Base-by-base conservation (phyloP, 2,113 vertebrate genomes). In the Nipponia nippon region DNA sequence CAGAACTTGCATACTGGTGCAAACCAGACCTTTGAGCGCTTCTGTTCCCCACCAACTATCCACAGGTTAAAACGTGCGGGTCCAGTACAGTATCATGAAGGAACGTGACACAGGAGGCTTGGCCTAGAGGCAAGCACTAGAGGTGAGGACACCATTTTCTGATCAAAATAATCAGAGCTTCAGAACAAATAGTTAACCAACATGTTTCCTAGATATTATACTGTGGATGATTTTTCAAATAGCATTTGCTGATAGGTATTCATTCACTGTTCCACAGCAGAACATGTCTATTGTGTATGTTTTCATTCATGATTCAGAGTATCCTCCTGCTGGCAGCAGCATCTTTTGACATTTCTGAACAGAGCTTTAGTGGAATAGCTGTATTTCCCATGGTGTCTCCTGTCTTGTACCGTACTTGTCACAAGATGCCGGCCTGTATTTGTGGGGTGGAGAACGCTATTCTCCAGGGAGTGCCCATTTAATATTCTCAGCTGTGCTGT, bases 301-400 rank as follows among this genome's bases (percentile, higher is more conserved):
- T 91, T 96, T 82, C 65, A 72, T 72, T 67, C 13, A 25, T 29
- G 56, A 90, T 47, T 69, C 63, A 78, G n/a, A 86, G 47, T 6
- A 65, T 32, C 83, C 82, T 97, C 96, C 79, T 75, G 92, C 86
- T 97, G 97, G 87, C 67, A 96, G 75, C 50, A 36, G 89, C 88
- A 93, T 55, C 94, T 93, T 96, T 30, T 90, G 94, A 94, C 95
- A 77, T 88, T 97, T 97, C 89, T 75, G 61, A 92, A 10, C 69
- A 89, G 62, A 95, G 73, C 93, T 95, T 83, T 47, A 76, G 52
- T 32, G 81, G 29, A 65, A 93, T 14, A 40, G n/a, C n/a, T 71
- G 23, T 7, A 76, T 79, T 84, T 97, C 75, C 92, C 17, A 0
- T 32, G 86, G 78, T 90, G 92, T 59, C 90, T 76, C 83, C 72